Percentiles rank a stretch among this genome's conserved stretches.
Conservation (phyloP, 2,888 invertebrate genomes). For the Trichogramma dendrolimi region DNA sequence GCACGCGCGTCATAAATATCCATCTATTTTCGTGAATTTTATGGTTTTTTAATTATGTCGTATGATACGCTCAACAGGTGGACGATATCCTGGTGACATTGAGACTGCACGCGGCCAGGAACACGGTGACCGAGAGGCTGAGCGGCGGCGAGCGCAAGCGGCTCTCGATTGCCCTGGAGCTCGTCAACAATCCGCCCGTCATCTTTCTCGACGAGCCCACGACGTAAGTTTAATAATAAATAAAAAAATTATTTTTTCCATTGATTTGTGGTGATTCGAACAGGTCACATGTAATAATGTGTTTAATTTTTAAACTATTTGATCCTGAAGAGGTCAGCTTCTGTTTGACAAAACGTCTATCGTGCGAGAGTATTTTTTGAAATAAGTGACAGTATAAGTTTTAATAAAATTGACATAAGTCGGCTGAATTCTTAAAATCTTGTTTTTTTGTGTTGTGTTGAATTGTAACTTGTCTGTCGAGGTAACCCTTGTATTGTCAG, state of each 20-base stretch:
- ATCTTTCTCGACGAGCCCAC: conserved; percentile 95
- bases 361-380: too few relatives aligned
- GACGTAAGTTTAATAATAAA: conserved; percentile 63
- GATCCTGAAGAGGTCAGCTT: too few relatives aligned
- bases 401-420: neutral
- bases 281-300: too few relatives aligned
- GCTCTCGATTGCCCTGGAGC: conserved; percentile 87
- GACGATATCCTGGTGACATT: conserved; percentile 80
- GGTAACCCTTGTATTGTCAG: too few relatives aligned
- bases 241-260: neutral
- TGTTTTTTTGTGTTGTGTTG: too few relatives aligned
- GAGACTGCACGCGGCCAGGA: conserved; percentile 67
- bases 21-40: neutral
- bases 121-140: conserved; percentile 70
- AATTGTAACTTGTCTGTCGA: too few relatives aligned
- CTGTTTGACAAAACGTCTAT: too few relatives aligned
- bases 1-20: too few relatives aligned
- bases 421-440: too few relatives aligned
- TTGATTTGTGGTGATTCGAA: too few relatives aligned
- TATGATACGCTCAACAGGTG: conserved; percentile 60
- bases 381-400: too few relatives aligned
- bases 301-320: too few relatives aligned
- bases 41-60: conserved; percentile 1
- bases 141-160: conserved; percentile 93
- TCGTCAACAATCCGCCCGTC: conserved; percentile 91